phyloP scores from a whole-genome alignment of 2,113 vertebrate genomes.

The Vireo altiloquus region DNA sequence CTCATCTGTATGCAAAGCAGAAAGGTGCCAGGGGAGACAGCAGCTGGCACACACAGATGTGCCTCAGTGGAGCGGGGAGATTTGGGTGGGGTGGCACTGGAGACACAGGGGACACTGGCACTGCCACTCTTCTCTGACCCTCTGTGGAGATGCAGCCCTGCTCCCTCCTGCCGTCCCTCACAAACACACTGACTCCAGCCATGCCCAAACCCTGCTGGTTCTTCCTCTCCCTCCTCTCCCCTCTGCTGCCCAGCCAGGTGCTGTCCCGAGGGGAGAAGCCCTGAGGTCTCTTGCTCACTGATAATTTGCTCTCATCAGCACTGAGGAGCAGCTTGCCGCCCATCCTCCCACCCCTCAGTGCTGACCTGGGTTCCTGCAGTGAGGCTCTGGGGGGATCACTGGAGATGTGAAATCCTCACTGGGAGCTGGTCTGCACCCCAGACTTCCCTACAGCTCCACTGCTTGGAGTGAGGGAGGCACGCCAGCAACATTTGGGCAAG shows the following conservation, averaged over 20 bases:
- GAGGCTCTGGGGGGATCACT: not conserved
- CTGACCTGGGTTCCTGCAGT: accelerated
- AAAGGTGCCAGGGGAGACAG: not conserved
- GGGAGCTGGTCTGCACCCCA: not conserved
- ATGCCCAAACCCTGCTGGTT: accelerated
- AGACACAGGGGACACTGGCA: not conserved
- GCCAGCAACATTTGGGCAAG: not conserved
- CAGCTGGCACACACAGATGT: not conserved
- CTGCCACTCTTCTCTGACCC: not conserved
- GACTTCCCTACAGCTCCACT: not conserved
- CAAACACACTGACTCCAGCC: not conserved
- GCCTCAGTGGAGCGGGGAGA: not conserved
- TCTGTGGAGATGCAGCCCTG: not conserved
- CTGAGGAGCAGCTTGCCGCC: not conserved
- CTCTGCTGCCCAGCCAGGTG: not conserved
- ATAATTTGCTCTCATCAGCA: not conserved
- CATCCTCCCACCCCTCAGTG: not conserved
- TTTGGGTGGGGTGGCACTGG: not conserved
- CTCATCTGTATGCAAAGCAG: not conserved
- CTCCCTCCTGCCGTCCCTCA: not conserved
- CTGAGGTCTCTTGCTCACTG: not conserved
- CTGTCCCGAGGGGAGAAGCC: not conserved
- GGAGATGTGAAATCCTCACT: accelerated
- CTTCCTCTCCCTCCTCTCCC: not conserved
- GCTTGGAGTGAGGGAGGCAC: not conserved